These are phyloP conservation scores for Fragum whitleyi DNA, from an alignment of 2,888 invertebrate genomes.

Conservation along the genomic window DNA sequence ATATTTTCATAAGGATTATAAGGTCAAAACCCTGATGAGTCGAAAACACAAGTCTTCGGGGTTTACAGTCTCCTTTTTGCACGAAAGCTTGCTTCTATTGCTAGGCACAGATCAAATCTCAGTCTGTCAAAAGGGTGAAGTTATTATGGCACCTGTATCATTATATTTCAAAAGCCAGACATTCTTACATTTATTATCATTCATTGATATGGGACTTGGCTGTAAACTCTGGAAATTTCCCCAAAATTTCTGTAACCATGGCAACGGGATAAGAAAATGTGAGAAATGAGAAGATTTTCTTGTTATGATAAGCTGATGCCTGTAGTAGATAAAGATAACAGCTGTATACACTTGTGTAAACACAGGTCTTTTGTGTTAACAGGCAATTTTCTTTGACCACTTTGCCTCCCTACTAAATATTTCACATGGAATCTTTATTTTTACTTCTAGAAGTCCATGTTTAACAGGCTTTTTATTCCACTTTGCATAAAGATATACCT, in stretches of 20 bases:
- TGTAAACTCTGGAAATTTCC: slow-evolving; percentile 34
- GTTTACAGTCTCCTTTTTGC: too few species aligned
- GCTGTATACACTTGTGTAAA: slow-evolving; percentile 26
- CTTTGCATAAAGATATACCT: too few species aligned
- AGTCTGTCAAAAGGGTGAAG: too few species aligned
- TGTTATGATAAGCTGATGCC: slow-evolving; percentile 30
- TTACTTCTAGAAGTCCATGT: too few species aligned
- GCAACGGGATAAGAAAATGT: slow-evolving; percentile 20
- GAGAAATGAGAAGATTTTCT: slow-evolving; percentile 23
- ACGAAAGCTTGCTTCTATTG: too few species aligned
- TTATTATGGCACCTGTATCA: neutral
- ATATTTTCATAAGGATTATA: too few species aligned
- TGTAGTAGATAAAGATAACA: slow-evolving; percentile 14
- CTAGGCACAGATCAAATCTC: too few species aligned
- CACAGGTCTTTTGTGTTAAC: slow-evolving; percentile 22
- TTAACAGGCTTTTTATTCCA: too few species aligned
- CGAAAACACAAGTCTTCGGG: too few species aligned
- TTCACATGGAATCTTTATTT: too few species aligned
- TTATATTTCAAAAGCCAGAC: neutral
- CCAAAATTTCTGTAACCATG: slow-evolving; percentile 35
- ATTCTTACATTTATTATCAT: neutral
- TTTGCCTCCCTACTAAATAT: neutral
- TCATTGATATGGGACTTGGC: neutral
- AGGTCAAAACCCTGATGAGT: too few species aligned
- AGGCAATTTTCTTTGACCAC: neutral